These are phyloP conservation scores for Proisotoma minuta DNA, from an alignment of 2,888 invertebrate species.

Conservation along the genomic window DNA sequence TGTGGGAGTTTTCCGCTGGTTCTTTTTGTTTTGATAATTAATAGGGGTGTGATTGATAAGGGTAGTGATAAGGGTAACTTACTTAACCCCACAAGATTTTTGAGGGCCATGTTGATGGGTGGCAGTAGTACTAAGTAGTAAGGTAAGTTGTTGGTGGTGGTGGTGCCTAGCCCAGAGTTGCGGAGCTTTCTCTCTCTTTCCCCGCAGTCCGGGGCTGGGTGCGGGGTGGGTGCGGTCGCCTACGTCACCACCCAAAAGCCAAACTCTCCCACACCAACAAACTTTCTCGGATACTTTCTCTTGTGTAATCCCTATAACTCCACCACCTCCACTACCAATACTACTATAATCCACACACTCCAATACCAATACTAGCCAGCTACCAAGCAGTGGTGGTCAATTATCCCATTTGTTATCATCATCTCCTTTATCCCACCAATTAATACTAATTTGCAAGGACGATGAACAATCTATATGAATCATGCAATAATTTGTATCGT, in stretches of 20 bases:
- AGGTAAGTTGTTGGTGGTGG: neutral
- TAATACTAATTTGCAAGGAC: no score
- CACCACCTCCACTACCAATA: neutral
- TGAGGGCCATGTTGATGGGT: conserved; percentile 70
- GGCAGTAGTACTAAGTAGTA: neutral
- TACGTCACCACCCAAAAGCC: neutral
- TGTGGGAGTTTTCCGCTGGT: no score
- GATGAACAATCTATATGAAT: no score
- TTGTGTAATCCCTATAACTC: neutral
- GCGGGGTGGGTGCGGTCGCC: no score
- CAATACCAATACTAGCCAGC: neutral
- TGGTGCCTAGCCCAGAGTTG: neutral
- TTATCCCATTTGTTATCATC: no score
- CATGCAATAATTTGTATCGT: no score
- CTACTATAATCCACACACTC: neutral
- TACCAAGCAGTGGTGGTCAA: no score
- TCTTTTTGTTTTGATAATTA: no score
- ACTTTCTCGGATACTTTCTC: no score
- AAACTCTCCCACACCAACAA: neutral
- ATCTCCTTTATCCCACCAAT: no score
- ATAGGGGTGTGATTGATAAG: no score
- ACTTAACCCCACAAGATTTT: conserved; percentile 82
- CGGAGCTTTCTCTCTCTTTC: neutral
- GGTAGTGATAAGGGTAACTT: no score
- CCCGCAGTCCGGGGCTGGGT: neutral